phyloP scores from a whole-genome alignment of 2,888 invertebrate species.

The Iphiclides podalirius region DNA sequence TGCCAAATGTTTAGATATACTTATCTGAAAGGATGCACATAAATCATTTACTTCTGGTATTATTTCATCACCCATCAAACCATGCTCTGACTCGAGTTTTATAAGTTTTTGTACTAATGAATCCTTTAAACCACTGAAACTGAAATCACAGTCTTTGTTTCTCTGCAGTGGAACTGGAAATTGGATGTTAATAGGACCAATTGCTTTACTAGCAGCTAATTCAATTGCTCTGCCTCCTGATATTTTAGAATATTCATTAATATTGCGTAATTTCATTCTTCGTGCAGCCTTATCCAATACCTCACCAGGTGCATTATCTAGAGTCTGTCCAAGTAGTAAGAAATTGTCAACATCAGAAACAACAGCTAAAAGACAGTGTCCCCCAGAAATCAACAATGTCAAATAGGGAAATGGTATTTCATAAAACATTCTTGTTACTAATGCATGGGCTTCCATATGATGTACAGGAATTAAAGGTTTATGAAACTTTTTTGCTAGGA shows the following conservation, averaged over 20 bases:
- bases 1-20: slow-evolving; percentile 87
- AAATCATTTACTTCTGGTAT: slow-evolving; percentile 89
- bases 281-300: slow-evolving; percentile 95
- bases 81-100: slow-evolving; percentile 79
- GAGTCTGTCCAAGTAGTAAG: slow-evolving; percentile 86
- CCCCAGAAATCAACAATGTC: slow-evolving; percentile 94
- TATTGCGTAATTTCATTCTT: slow-evolving; percentile 88
- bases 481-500: slow-evolving; percentile 81
- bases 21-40: slow-evolving; percentile 91
- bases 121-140: slow-evolving; percentile 91
- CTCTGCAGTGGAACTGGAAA: slow-evolving; percentile 84
- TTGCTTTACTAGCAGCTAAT: slow-evolving; percentile 84
- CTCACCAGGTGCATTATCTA: slow-evolving; percentile 96
- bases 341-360: slow-evolving; percentile 88
- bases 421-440: slow-evolving; percentile 88
- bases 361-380: slow-evolving; percentile 91
- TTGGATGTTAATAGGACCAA: slow-evolving; percentile 82
- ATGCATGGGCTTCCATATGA: slow-evolving; percentile 99
- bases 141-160: slow-evolving; percentile 92
- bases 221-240: slow-evolving; percentile 94
- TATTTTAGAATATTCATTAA: slow-evolving; percentile 85
- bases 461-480: slow-evolving; percentile 97
- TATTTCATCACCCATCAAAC: slow-evolving; percentile 82
- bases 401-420: slow-evolving; percentile 92
- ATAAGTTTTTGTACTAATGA: slow-evolving; percentile 75